Percentiles rank a stretch among this genome's conserved stretches.
phyloP scores from a whole-genome alignment of 2,888 invertebrate genomes.

The Alcis repandata region DNA sequence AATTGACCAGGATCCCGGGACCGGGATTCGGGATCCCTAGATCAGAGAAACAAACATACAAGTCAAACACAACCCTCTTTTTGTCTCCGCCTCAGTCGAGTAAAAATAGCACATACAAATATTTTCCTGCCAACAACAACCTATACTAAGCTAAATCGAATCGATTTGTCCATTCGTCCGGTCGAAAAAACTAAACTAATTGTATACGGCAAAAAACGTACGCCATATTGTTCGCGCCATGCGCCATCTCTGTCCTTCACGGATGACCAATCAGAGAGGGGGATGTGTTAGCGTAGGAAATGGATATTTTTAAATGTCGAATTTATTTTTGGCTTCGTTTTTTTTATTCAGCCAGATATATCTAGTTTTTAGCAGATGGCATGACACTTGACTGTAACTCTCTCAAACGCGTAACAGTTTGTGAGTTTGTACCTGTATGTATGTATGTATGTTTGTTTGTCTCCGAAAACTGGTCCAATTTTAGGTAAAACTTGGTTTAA shows the following conservation, averaged over 20 bases:
- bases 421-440: no score
- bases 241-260: slow-evolving; percentile 64
- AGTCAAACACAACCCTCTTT: no score
- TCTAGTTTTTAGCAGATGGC: neutral
- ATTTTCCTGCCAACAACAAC: slow-evolving; percentile 32
- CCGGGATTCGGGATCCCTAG: no score
- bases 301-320: slow-evolving; percentile 27
- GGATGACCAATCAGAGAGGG: slow-evolving; percentile 59
- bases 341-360: neutral
- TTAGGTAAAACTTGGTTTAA: no score
- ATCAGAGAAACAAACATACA: no score
- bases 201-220: slow-evolving; percentile 62
- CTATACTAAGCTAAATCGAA: slow-evolving; percentile 34
- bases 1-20: no score
- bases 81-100: no score
- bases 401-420: no score
- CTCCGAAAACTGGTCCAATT: no score
- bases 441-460: no score
- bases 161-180: slow-evolving; percentile 46
- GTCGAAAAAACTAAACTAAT: slow-evolving; percentile 52
- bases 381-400: neutral
- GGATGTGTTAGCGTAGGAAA: slow-evolving; percentile 42
- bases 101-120: slow-evolving; percentile 12
- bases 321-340: slow-evolving; percentile 8
- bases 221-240: slow-evolving; percentile 59